Evolutionary conservation across 2,888 invertebrate species (phyloP).

Genomic region (Zygogramma bicolorata): DNA sequence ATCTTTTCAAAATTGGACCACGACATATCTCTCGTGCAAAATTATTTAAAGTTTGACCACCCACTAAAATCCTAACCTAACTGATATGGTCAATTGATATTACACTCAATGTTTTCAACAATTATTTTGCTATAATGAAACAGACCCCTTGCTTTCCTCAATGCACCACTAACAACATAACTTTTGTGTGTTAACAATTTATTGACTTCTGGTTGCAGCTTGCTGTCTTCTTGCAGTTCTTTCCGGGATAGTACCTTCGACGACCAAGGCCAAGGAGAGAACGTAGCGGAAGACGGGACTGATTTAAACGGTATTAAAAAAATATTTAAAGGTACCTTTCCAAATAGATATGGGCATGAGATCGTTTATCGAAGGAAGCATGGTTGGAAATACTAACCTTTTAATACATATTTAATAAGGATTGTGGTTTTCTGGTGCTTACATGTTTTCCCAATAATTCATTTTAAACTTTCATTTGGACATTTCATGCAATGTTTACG

Average conservation of each 20-base stretch:
- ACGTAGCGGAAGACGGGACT: constrained; percentile 70
- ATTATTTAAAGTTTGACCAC: too few relatives aligned
- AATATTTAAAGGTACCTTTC: constrained; percentile 62
- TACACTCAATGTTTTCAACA: not conserved
- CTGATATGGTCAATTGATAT: not conserved
- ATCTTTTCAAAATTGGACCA: too few relatives aligned
- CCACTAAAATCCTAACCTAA: too few relatives aligned
- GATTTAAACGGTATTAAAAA: constrained; percentile 68
- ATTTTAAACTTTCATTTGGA: too few relatives aligned
- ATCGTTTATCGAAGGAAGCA: constrained; percentile 43
- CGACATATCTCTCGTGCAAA: too few relatives aligned
- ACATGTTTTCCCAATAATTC: too few relatives aligned
- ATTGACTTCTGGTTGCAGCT: constrained; percentile 69
- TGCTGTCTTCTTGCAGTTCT: constrained; percentile 86
- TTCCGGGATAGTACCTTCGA: constrained; percentile 87
- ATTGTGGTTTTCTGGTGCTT: not conserved
- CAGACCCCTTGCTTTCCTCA: not conserved
- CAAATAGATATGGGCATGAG: constrained; percentile 32
- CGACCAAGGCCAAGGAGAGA: constrained; percentile 72
- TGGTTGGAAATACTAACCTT: constrained; percentile 26
- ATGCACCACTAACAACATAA: constrained; percentile 22
- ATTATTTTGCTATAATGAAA: not conserved
- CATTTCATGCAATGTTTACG: too few relatives aligned
- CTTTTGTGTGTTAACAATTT: constrained; percentile 20
- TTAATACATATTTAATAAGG: not conserved